Percentiles rank a stretch among this genome's conserved stretches.
phyloP scores from a whole-genome alignment of 2,797 vertebrate genomes.

The Jordanella pulchra region DNA sequence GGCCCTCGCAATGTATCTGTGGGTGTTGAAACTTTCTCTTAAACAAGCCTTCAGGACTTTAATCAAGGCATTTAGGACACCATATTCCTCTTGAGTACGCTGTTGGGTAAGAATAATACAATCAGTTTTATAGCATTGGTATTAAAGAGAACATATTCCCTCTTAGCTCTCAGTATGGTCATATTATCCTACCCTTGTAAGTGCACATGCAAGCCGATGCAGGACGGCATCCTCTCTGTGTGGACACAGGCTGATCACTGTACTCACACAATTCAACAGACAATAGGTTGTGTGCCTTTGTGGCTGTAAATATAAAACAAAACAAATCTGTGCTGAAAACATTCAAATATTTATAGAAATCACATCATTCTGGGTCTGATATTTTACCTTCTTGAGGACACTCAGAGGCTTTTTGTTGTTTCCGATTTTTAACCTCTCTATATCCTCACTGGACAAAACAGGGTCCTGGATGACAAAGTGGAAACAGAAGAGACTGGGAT shows the following conservation, averaged over 20 bases:
- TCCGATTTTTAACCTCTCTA: constrained; percentile 51
- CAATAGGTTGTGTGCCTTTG: constrained; percentile 80
- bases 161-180: not conserved
- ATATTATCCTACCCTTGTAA: constrained; percentile 77
- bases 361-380: not conserved
- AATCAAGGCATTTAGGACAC: constrained; percentile 53
- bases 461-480: constrained; percentile 72
- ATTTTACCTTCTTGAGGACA: constrained; percentile 73
- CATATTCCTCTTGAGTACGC: constrained; percentile 65
- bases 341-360: not conserved
- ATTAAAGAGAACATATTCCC: not conserved
- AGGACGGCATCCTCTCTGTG: constrained; percentile 78
- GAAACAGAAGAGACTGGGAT: constrained; percentile 1
- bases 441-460: constrained; percentile 73
- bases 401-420: constrained; percentile 58
- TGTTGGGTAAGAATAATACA: constrained; percentile 39
- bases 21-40: constrained; percentile 59
- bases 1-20: constrained; percentile 35
- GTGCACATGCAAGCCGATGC: constrained; percentile 70
- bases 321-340: not conserved
- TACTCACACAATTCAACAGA: constrained; percentile 79
- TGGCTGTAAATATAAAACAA: constrained; percentile 57
- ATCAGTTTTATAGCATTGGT: not conserved
- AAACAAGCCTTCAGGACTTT: constrained; percentile 66
- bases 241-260: constrained; percentile 77